Conservation (phyloP, 2,888 invertebrate species). For the Blastobasis lacticolella region DNA sequence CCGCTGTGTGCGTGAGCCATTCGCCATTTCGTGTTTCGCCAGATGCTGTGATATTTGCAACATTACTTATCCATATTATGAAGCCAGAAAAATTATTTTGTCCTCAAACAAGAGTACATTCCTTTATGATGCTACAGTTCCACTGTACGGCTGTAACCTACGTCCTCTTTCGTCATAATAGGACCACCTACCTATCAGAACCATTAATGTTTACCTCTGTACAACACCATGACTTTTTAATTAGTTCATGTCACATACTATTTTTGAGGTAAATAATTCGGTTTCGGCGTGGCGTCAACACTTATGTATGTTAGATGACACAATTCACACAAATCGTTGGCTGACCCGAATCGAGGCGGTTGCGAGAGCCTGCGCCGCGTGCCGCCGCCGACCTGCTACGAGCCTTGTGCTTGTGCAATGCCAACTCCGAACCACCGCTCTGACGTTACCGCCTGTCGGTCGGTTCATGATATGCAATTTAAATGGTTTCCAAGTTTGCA, state of each 20-base stretch:
- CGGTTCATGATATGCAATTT: no score
- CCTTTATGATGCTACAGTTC: no score
- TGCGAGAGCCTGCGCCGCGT: slow-evolving; percentile 64
- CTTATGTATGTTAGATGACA: slow-evolving; percentile 55
- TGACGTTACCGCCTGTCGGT: no score
- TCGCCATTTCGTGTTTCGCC: slow-evolving; percentile 67
- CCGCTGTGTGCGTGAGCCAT: slow-evolving; percentile 55
- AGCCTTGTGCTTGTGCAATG: slow-evolving; percentile 72
- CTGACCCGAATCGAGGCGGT: slow-evolving; percentile 67
- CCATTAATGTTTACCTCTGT: no score
- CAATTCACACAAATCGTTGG: slow-evolving; percentile 71
- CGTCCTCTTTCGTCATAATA: no score
- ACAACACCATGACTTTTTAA: no score
- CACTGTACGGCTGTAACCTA: no score
- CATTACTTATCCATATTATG: slow-evolving; percentile 20
- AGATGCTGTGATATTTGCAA: slow-evolving; percentile 66
- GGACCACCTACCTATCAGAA: no score
- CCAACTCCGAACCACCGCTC: slow-evolving; percentile 28
- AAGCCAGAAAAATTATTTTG: no score
- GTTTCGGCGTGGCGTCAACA: slow-evolving; percentile 2
- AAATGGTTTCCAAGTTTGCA: no score
- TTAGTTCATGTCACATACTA: not conserved
- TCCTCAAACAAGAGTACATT: no score
- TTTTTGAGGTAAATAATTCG: not conserved
- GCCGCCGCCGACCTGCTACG: slow-evolving; percentile 55